phyloP scores from a whole-genome alignment of 2,797 vertebrate genomes.

The Australoheros facetus region DNA sequence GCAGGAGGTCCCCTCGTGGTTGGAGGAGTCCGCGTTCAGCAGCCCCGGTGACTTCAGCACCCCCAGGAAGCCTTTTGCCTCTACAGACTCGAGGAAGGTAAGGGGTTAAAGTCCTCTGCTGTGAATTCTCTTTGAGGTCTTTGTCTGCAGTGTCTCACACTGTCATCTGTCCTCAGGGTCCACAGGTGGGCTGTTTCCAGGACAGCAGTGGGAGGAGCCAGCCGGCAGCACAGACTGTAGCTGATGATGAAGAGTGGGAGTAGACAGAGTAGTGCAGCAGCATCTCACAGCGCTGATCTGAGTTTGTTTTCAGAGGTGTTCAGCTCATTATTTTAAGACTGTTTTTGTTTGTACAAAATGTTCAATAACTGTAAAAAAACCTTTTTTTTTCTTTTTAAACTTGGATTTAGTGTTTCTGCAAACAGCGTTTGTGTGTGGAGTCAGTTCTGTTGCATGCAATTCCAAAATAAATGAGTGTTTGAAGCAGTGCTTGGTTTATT shows the following conservation, averaged over 20 bases:
- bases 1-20: constrained; percentile 91
- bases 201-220: not conserved
- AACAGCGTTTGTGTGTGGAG: too few relatives aligned
- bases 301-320: constrained; percentile 9
- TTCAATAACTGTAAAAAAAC: too few relatives aligned
- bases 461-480: too few relatives aligned
- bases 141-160: not conserved
- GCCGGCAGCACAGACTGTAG: not conserved
- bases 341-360: constrained; percentile 17
- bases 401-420: too few relatives aligned
- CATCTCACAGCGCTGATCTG: not conserved
- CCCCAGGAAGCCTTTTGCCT: constrained; percentile 67
- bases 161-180: not conserved
- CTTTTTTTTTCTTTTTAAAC: too few relatives aligned
- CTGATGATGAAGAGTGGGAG: constrained; percentile 57
- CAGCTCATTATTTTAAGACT: constrained; percentile 30
- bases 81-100: constrained; percentile 77
- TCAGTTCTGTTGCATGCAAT: too few relatives aligned
- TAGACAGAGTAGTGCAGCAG: not conserved
- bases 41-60: constrained; percentile 56
- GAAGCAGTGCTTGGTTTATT: too few relatives aligned
- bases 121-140: not conserved
- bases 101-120: not conserved
- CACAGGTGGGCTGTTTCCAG: constrained; percentile 4
- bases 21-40: constrained; percentile 86